Conservation (phyloP, 1,140 invertebrate genomes). For the Oncopeltus fasciatus region DNA sequence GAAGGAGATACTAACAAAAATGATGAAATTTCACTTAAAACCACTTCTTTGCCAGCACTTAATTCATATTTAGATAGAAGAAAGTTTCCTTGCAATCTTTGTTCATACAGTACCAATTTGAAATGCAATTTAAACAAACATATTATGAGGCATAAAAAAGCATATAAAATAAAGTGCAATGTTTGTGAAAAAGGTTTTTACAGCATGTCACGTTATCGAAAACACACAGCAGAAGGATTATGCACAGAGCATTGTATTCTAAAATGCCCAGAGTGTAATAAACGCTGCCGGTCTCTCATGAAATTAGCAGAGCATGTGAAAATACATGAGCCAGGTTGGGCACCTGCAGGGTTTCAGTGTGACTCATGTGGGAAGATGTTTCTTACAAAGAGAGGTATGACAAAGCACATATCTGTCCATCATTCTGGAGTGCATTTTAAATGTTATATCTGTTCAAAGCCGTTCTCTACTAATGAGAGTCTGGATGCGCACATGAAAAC, state of each 20-base stretch:
- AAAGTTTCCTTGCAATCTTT: too few species aligned
- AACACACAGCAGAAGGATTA: background rate
- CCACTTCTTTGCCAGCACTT: too few species aligned
- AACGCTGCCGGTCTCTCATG: constrained; percentile 29
- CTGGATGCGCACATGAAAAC: constrained; percentile 37
- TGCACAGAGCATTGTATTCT: constrained; percentile 7
- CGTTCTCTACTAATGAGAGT: constrained; percentile 50
- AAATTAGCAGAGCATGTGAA: constrained; percentile 30
- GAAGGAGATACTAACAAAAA: too few species aligned
- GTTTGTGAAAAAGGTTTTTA: constrained; percentile 15
- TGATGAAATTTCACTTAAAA: too few species aligned
- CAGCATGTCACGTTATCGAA: background rate
- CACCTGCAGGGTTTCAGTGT: constrained; percentile 30
- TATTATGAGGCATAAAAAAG: constrained; percentile 13
- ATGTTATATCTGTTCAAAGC: constrained; percentile 60
- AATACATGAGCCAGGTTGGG: constrained; percentile 24
- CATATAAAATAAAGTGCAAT: constrained; percentile 3
- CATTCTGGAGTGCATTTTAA: constrained; percentile 32
- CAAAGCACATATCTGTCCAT: background rate
- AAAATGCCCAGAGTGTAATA: constrained; percentile 53
- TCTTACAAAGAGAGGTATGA: background rate
- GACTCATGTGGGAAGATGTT: constrained; percentile 36
- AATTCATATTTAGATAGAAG: too few species aligned
- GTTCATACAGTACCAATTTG: background rate
- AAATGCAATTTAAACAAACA: constrained; percentile 13